Base-by-base conservation (phyloP, 2,113 vertebrate species). In the Anser brachyrhynchus region DNA sequence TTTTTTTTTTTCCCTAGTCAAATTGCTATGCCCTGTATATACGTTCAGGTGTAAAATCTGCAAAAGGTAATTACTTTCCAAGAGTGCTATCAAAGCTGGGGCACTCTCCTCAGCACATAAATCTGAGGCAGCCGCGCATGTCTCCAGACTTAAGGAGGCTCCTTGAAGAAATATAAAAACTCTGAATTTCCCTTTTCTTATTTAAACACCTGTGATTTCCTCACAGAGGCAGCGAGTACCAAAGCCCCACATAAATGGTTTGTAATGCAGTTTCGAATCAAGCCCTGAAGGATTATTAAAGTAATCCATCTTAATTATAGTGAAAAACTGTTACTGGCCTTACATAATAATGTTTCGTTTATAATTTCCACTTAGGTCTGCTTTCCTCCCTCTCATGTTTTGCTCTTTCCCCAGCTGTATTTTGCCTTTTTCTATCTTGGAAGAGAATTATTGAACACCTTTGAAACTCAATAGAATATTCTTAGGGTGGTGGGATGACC, bases 261-360 rank as follows among this genome's bases (percentile, higher is more conserved):
- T 94, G 75, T 65, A 94, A 94, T 57, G 81, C 35, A 92, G 69
- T 82, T 95, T 29, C 33, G 95, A 97, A 95, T 94, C 74, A 85
- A 96, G 54, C 92, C 92, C 90, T 92, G 54, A 92, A 95, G 85
- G 92, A 87, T 94, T 97, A 97, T 97, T 97, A 96, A 97, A 94
- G 71, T 78, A 91, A 97, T 97, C 94, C 82, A 81, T 97, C 96
- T 97, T 97, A 97, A 97, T 98, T 98, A 96, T 21, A 62, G 71
- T 86, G 89, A 96, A 96, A 98, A 95, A 62, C 79, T 82, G 89
- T 94, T 96, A 86, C 35, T 82, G 29, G 51, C 65, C 84, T 96
- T 95, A 97, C 91, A 92, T 96, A 96, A 93, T 94, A 97, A 96
- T 88, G 49, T 22, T 90, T 93, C 57, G 76, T 96, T 95, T 97